Base-by-base conservation (phyloP, 2,797 vertebrate genomes). In the Amazona ochrocephala region DNA sequence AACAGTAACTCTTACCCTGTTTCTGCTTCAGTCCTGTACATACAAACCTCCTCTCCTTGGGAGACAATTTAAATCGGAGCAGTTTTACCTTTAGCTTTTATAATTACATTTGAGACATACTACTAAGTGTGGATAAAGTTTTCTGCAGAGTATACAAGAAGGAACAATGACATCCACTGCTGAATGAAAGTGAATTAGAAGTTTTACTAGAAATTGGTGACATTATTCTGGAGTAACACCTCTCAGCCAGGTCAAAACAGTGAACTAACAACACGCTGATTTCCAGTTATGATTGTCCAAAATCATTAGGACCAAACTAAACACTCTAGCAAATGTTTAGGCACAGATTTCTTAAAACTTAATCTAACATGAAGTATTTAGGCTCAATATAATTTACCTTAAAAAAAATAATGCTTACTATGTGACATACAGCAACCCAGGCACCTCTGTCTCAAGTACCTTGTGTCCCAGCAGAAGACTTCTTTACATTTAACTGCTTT, bases 1-100 rank as follows among this genome's bases (percentile, higher is more conserved):
- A 97, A 89, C 13, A 97, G 95, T 97, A 98, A 98, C 97, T 97
- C 95, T 85, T 76, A 86, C 22, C 67, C 84, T 84, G 74, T 62
- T 89, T 93, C 78, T 85, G 79, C 92, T 56, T 44, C 81, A 76
- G 47, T 16, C 68, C 84, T 17, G 11, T 1, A 48, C 89, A 20
- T 0, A 51, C 39, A 93, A 92, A 73, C 47, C 81, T 93, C 58
- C 44, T 77, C 75, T 83, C 34, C 68, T 34, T 53, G 61, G 65
- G n/a, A 74, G 50, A 89, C 78, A 64, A 79, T 58, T 92, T 73
- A 56, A 60, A 89, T 5, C 67, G 60, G 47, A 54, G 27, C 32
- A 76, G 41, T 80, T 85, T 91, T 94, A 95, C 91, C 93, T 88
- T 94, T 93, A 94, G 62, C 70, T 80, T 78, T 86, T 76, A 60